Base-by-base conservation (phyloP, 1,140 invertebrate genomes). In the Antheraea mylitta region DNA sequence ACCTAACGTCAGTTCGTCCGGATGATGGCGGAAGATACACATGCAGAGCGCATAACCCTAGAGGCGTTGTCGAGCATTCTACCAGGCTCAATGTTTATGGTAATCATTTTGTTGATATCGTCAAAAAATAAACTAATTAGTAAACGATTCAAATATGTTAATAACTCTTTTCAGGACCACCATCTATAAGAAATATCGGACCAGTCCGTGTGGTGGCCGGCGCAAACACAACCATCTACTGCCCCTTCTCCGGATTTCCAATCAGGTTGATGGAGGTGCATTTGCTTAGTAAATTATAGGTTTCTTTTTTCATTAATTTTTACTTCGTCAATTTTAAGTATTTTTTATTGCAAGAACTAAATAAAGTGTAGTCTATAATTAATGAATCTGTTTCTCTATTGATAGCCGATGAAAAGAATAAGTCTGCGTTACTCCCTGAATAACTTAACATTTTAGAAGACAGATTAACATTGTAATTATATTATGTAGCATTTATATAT, bases 211-310 rank as follows among this genome's bases (percentile, higher is more conserved):
- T 96, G 18, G 96, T 98, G 59, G 96, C 97, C n/a, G 96, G 96
- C 61, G 93, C 95, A 67, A 95, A 96, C 83, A 94, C 96, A 36
- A 95, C 94, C 71, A 93, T 98, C 68, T 94, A 95, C 72, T 98
- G 98, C 92, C 97, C 97, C 71, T 97, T 97, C 77, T 96, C 96
- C 38, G 98, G 97, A 73, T 97, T 96, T 93, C 97, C 98, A 71
- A 95, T 98, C 82, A 93, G 92, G 92, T 93, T 68, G 93, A 90
- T 91, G 88, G 89, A 91, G 89, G 89, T 91, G 88, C 89, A 91
- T 91, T 91, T 90, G 86, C 84, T 87, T 91, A 90, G 87, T 88
- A 86, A 91, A 87, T 83, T 88, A 89, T 89, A 89, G 89, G 89
- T 90, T 89, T 90, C 82, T 67, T 82, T 88, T 85, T 71, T 69